A percentile compares a stretch with the other conserved stretches of the same genome.
These are phyloP conservation scores for Anarrhichthys ocellatus DNA, from an alignment of 2,113 vertebrate genomes.

Conservation along the genomic window DNA sequence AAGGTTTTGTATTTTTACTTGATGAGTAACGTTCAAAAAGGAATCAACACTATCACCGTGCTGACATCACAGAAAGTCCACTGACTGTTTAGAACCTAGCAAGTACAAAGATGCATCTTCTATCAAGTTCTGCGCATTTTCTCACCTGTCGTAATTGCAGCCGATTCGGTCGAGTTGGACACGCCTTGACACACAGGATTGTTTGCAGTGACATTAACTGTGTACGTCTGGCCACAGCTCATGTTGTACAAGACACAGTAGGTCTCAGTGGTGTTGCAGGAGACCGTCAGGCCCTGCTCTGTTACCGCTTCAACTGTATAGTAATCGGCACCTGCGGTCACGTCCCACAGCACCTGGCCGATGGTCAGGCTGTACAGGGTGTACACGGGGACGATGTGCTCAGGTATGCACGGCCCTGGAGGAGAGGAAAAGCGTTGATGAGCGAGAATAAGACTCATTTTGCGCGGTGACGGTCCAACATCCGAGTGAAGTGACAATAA, in stretches of 20 bases:
- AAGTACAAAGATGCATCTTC: not conserved
- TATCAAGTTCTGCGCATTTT: not conserved
- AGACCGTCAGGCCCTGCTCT: constrained; percentile 61
- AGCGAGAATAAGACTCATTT: not conserved
- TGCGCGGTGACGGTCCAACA: not conserved
- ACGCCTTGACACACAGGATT: constrained; percentile 67
- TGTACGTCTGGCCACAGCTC: constrained; percentile 79
- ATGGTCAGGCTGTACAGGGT: constrained; percentile 65
- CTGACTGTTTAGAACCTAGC: not conserved
- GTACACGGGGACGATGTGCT: constrained; percentile 67
- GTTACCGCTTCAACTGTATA: constrained; percentile 75
- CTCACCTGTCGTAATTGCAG: constrained; percentile 79
- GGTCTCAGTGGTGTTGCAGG: constrained; percentile 74
- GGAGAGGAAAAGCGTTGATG: not conserved
- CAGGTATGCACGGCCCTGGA: constrained; percentile 79
- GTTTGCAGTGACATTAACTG: constrained; percentile 73
- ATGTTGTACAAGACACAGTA: constrained; percentile 74
- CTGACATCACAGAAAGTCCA: not conserved
- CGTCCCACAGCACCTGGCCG: constrained; percentile 78
- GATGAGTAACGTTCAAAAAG: not conserved
- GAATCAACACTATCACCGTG: not conserved
- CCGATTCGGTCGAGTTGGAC: constrained; percentile 44
- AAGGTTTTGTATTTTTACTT: not conserved
- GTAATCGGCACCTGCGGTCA: constrained; percentile 54
- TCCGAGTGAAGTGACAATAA: not conserved